These are phyloP conservation scores for Ernsta delagoae DNA, from an alignment of 2,888 invertebrate species.

Conservation along the genomic window DNA sequence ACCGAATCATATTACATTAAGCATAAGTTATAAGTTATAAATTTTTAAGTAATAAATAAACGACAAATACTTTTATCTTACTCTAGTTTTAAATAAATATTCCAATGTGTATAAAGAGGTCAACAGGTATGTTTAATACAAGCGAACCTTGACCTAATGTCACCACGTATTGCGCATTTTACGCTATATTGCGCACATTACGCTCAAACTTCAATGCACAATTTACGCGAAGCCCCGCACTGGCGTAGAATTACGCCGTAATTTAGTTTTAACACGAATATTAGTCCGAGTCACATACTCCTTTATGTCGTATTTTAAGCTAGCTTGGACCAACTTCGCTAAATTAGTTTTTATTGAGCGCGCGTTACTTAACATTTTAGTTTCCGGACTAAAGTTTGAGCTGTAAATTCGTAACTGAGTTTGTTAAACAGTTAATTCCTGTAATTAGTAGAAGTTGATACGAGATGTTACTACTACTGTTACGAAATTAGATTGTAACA, in stretches of 20 bases:
- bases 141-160: not conserved
- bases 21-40: too few species aligned
- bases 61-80: too few species aligned
- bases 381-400: not conserved
- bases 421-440: not conserved
- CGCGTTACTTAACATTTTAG: not conserved
- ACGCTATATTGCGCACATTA: not conserved
- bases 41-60: too few species aligned
- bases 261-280: constrained; percentile 27
- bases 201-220: not conserved
- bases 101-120: too few species aligned
- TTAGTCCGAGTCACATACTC: constrained; percentile 23
- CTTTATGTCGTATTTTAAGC: constrained; percentile 28
- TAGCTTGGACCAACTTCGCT: constrained; percentile 23
- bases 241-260: constrained; percentile 22
- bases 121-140: too few species aligned
- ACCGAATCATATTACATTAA: too few species aligned
- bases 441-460: too few species aligned
- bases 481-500: too few species aligned
- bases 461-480: too few species aligned
- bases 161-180: not conserved
- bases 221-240: not conserved
- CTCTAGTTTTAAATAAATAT: too few species aligned
- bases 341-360: constrained; percentile 30
- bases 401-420: not conserved